phyloP scores from a whole-genome alignment of 2,888 invertebrate genomes.

The Andrena trimmerana region DNA sequence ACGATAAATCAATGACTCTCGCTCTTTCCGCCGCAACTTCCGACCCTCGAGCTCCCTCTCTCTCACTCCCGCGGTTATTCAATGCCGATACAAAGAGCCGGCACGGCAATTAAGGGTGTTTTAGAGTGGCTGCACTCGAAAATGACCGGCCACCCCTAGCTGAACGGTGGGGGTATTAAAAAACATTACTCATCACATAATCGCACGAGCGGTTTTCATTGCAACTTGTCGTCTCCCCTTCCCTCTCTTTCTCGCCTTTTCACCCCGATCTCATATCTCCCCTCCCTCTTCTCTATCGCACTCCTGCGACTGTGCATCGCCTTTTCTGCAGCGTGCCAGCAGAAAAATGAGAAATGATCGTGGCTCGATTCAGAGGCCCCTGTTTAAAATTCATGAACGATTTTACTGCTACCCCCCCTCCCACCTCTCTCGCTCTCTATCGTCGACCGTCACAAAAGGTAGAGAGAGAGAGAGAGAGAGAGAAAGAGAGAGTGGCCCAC shows the following conservation, averaged over 20 bases:
- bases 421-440: conserved; percentile 49
- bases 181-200: conserved; percentile 85
- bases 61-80: conserved; percentile 38
- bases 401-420: conserved; percentile 78
- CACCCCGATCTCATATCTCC: conserved; percentile 12
- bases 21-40: conserved; percentile 62
- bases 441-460: conserved; percentile 74
- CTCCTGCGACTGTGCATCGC: conserved; percentile 33
- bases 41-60: conserved; percentile 37
- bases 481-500: conserved; percentile 60
- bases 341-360: conserved; percentile 84
- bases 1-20: conserved; percentile 79
- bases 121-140: conserved; percentile 83
- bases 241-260: conserved; percentile 34
- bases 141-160: conserved; percentile 69
- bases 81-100: conserved; percentile 68
- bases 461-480: conserved; percentile 49
- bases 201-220: conserved; percentile 74
- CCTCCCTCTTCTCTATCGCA: conserved; percentile 49
- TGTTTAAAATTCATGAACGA: conserved; percentile 85
- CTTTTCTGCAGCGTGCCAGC: conserved; percentile 69
- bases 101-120: conserved; percentile 85
- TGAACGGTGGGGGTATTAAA: conserved; percentile 81
- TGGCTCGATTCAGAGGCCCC: conserved; percentile 79
- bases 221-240: conserved; percentile 51